Base-by-base conservation (phyloP, 1,140 invertebrate genomes). In the Orchesella cincta region DNA sequence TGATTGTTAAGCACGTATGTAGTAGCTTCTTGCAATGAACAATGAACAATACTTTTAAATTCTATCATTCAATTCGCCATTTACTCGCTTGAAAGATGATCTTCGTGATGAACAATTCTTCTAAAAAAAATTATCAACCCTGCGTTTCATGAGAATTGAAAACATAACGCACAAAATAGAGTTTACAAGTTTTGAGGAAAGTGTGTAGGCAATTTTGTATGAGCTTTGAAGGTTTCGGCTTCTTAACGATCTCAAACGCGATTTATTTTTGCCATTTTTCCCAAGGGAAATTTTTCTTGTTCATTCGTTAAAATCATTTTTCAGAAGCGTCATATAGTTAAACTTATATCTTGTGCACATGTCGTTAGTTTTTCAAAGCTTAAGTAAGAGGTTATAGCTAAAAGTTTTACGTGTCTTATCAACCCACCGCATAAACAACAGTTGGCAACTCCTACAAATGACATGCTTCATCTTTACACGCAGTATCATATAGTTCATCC, bases 191-290 rank as follows among this genome's bases (percentile, higher is more conserved):
- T n/a, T n/a, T n/a, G n/a, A n/a, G n/a, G n/a, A n/a, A n/a, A n/a
- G n/a, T n/a, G n/a, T n/a, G n/a, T n/a, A n/a, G n/a, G n/a, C n/a
- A n/a, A n/a, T n/a, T n/a, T n/a, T n/a, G n/a, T n/a, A n/a, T n/a
- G n/a, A n/a, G n/a, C n/a, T n/a, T n/a, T n/a, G n/a, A n/a, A n/a
- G 12, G 23, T 67, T 33, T 33, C n/a, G 62, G 62, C 62, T 67
- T 67, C 20, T 29, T 33, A 67, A 67, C 62, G 31, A 57, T 67
- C 31, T 67, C 33, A 29, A 31, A 14, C n/a, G 31, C 62, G 62
- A 67, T 67, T 67, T 67, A 67, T 67, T 67, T 67, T 67, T 67
- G 52, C 62, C 31, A 33, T 67, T 67, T 57, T 67, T 67, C 62
- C 62, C 62, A 67, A 67, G 62, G 62, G 62, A 67, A 67, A 31